These are phyloP conservation scores for Atrina japonica DNA, from an alignment of 2,888 invertebrate genomes.

Conservation along the genomic window DNA sequence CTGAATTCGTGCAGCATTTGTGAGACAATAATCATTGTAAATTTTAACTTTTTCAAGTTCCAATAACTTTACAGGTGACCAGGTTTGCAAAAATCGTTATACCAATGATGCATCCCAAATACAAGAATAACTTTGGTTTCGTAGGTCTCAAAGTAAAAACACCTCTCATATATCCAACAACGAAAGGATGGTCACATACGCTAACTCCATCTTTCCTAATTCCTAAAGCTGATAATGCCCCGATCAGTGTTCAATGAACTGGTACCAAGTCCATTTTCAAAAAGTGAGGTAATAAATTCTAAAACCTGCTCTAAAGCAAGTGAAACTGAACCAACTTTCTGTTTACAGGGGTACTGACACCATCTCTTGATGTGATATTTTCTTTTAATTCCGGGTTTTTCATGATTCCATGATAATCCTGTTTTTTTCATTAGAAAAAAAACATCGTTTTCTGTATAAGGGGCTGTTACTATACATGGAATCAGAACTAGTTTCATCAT, in stretches of 20 bases:
- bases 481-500: conserved; percentile 17
- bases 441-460: conserved; percentile 17
- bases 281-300: conserved; percentile 39
- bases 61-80: conserved; percentile 27
- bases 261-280: conserved; percentile 38
- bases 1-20: conserved; percentile 35
- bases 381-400: conserved; percentile 28
- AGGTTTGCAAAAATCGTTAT: conserved; percentile 24
- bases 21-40: conserved; percentile 43
- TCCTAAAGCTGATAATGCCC: conserved; percentile 39
- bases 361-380: conserved; percentile 42
- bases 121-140: conserved; percentile 28
- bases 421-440: conserved; percentile 28
- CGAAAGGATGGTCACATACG: conserved; percentile 34
- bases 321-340: conserved; percentile 42
- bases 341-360: conserved; percentile 45
- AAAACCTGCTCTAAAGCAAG: conserved; percentile 32
- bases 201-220: conserved; percentile 21
- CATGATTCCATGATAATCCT: conserved; percentile 41
- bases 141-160: conserved; percentile 33
- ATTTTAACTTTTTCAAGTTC: conserved; percentile 38
- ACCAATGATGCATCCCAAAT: conserved; percentile 38
- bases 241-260: conserved; percentile 41
- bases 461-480: conserved; percentile 4
- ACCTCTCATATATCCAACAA: conserved; percentile 37